Conservation (phyloP, 2,797 vertebrate species). For the Malacoctenus gilli region DNA sequence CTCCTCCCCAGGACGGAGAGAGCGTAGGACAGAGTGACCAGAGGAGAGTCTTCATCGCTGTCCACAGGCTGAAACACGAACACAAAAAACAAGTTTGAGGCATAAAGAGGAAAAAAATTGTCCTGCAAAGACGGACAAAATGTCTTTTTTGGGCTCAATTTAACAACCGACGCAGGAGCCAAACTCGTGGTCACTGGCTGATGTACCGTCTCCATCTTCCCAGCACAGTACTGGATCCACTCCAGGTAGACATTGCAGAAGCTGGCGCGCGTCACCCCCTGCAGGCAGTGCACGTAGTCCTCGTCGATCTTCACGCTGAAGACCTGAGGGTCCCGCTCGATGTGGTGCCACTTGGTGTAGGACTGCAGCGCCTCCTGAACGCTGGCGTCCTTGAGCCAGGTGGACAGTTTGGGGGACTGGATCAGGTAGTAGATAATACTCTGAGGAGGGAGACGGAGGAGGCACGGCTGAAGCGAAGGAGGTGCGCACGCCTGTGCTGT, state of each 20-base stretch:
- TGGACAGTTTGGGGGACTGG: conserved; percentile 87
- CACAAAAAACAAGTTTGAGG: conserved; percentile 14
- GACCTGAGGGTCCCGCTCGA: conserved; percentile 92
- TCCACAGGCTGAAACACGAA: conserved; percentile 83
- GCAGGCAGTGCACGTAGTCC: conserved; percentile 95
- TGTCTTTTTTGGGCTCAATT: too few species aligned
- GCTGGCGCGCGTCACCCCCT: conserved; percentile 95
- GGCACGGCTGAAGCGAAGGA: not conserved
- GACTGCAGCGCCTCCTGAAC: conserved; percentile 89
- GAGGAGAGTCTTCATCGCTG: conserved; percentile 91
- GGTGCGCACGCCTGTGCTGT: too few species aligned
- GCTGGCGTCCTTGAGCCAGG: conserved; percentile 89
- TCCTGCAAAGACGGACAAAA: too few species aligned
- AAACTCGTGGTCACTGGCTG: not conserved
- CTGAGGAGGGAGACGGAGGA: conserved; percentile 68
- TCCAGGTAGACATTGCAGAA: conserved; percentile 96
- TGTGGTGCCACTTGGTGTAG: conserved; percentile 96
- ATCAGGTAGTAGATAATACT: conserved; percentile 95
- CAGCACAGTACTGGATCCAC: conserved; percentile 94
- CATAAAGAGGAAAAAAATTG: not conserved
- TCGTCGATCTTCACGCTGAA: conserved; percentile 96
- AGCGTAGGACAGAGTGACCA: conserved; percentile 94
- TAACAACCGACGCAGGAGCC: too few species aligned
- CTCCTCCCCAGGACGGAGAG: conserved; percentile 93
- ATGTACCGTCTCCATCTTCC: conserved; percentile 86